Evolutionary conservation across 2,888 invertebrate genomes (phyloP), one percentile per base, ranked within the genome.

Genomic region (Drosophila pseudotakahashii): DNA sequence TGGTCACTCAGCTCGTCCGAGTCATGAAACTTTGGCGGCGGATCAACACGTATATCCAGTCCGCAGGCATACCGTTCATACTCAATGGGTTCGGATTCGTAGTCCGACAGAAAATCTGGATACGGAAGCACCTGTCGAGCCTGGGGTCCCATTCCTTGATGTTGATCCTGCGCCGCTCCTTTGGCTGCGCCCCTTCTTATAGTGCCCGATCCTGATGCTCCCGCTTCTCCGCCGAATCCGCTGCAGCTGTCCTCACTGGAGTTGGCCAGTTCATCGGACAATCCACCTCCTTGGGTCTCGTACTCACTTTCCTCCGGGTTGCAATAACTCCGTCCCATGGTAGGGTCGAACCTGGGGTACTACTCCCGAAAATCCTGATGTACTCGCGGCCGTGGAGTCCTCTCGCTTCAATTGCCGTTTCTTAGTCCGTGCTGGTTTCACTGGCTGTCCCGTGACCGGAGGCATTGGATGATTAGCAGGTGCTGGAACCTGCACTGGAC

Each of bases 11-110:
- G 73, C 77, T 94, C 94, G 81, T 95, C 95, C 89, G 96, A 96
- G 87, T 95, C 95, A 80, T 96, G 96, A 85, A 96, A 94, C 75
- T 96, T 93, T 58, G 96, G 96, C 58, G 96, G 96, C n/a, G 96
- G 96, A 82, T 96, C 94, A 30, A 94, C 95, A 37, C 95, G 94
- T 19, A 96, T 95, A 86, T 96, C 96, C 89, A 96, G 95, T 77
- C 96, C 96, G n/a, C 94, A 95, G 62, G 95, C 92, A 90, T 95
- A 93, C 85, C 95, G 93, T 90, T 96, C 94, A 81, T 93, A 93
- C 92, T 95, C 92, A 72, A 93, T 93, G 1, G 93, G 93, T 75
- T 93, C 93, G 30, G 93, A 93, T 79, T 94, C 93, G 48, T 92
- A 93, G 73, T 94, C 94, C 1, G 91, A 92, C 10, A 92, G 76